Conservation (phyloP, 2,888 invertebrate species). For the Phytoseiulus persimilis region DNA sequence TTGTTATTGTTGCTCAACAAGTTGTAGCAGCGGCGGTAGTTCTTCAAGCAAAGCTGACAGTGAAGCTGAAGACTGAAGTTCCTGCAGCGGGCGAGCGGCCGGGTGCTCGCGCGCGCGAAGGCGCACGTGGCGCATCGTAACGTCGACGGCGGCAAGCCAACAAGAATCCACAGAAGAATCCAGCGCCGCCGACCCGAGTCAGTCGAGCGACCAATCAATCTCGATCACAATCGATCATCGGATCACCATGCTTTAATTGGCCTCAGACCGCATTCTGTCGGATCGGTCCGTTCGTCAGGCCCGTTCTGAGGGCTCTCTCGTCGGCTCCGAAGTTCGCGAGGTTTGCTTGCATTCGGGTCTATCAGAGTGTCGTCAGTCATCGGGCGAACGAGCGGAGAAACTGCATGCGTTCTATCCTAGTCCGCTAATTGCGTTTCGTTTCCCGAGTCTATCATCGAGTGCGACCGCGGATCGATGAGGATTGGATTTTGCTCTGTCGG, state of each 20-base stretch:
- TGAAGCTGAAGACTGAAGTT: neutral
- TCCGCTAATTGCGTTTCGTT: neutral
- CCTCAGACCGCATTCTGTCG: slow-evolving; percentile 5
- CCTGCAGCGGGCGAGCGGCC: neutral
- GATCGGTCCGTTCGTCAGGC: neutral
- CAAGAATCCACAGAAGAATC: neutral
- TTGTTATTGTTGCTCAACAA: neutral
- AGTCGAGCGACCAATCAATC: neutral
- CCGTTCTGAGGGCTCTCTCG: neutral
- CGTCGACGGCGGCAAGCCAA: neutral
- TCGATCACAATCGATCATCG: slow-evolving; percentile 5
- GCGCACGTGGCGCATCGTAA: neutral
- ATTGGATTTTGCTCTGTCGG: neutral
- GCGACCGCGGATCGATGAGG: neutral
- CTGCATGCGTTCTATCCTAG: neutral
- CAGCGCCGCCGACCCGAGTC: neutral
- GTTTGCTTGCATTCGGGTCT: neutral
- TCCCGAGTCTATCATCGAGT: neutral
- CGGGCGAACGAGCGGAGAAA: neutral
- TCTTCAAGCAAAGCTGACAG: neutral
- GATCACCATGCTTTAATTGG: slow-evolving; percentile 5
- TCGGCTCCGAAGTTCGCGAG: neutral
- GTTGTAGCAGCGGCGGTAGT: neutral
- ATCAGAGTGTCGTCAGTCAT: neutral
- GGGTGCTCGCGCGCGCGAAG: neutral